Conservation (phyloP, 1,140 invertebrate species). For the Lysiphlebus fabarum region DNA sequence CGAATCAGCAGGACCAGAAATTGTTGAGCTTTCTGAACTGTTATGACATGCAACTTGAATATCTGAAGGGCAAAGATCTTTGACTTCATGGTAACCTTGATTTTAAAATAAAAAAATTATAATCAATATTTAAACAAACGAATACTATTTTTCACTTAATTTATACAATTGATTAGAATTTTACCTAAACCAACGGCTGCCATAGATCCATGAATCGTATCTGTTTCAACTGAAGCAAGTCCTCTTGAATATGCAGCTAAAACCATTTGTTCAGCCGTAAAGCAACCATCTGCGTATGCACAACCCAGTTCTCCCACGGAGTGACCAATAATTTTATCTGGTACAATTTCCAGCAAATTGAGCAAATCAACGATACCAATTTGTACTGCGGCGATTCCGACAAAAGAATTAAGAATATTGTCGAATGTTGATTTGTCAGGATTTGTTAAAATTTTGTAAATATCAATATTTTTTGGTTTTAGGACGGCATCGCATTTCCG, state of each 20-base stretch:
- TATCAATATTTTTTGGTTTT: conserved; percentile 70
- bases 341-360: conserved; percentile 60
- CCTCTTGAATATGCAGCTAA: conserved; percentile 81
- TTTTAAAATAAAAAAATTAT: no score
- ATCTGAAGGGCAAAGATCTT: conserved; percentile 53
- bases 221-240: conserved; percentile 73
- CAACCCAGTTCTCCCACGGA: conserved; percentile 77
- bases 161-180: no score
- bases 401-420: conserved; percentile 82
- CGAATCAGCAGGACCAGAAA: conserved; percentile 65
- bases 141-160: no score
- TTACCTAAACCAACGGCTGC: conserved; percentile 68
- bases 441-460: conserved; percentile 76
- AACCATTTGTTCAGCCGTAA: conserved; percentile 78
- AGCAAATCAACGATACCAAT: conserved; percentile 76
- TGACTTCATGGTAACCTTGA: conserved; percentile 57
- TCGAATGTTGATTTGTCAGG: conserved; percentile 72
- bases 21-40: conserved; percentile 64
- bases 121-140: no score
- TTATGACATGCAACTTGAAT: conserved; percentile 73
- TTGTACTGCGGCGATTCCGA: conserved; percentile 84
- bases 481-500: conserved; percentile 69
- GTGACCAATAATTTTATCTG: conserved; percentile 77
- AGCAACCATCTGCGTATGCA: conserved; percentile 78
- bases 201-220: conserved; percentile 78